Percentiles rank a stretch among this genome's conserved stretches.
Evolutionary conservation across 1,140 invertebrate species (phyloP).

Genomic region (Thaumatotibia leucotreta): DNA sequence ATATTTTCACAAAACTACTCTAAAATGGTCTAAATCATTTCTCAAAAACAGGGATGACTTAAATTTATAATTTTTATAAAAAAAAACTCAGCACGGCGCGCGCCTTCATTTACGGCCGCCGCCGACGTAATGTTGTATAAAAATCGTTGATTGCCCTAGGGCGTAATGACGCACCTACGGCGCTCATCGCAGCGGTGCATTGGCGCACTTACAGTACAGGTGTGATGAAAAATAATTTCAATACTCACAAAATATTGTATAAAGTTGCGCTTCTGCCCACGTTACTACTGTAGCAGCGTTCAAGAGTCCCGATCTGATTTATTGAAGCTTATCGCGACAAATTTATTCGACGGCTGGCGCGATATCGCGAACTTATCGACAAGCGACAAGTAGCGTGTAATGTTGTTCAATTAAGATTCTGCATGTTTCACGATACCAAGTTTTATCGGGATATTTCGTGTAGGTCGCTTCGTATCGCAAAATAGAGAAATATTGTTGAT

Average conservation of each 20-base stretch:
- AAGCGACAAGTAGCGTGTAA: background rate
- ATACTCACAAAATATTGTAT: background rate
- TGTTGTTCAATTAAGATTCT: constrained; percentile 11
- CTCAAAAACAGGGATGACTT: no score
- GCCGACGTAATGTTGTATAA: no score
- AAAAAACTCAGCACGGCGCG: no score
- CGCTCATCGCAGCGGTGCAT: no score
- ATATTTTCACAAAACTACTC: no score
- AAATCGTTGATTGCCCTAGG: no score
- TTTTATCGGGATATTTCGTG: background rate
- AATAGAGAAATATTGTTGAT: background rate
- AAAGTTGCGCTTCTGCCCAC: background rate
- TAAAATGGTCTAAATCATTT: no score
- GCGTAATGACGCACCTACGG: no score
- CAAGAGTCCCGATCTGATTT: constrained; percentile 15
- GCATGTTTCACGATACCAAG: background rate
- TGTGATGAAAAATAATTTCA: background rate
- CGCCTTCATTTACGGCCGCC: no score
- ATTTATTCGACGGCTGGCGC: constrained; percentile 16
- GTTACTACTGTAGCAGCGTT: background rate
- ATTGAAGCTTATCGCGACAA: constrained; percentile 17
- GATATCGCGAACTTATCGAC: constrained; percentile 16
- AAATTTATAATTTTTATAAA: no score
- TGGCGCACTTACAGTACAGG: no score
- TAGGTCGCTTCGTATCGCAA: background rate